These are phyloP conservation scores for Vanessa tameamea DNA, from an alignment of 1,140 invertebrate species.

Conservation along the genomic window DNA sequence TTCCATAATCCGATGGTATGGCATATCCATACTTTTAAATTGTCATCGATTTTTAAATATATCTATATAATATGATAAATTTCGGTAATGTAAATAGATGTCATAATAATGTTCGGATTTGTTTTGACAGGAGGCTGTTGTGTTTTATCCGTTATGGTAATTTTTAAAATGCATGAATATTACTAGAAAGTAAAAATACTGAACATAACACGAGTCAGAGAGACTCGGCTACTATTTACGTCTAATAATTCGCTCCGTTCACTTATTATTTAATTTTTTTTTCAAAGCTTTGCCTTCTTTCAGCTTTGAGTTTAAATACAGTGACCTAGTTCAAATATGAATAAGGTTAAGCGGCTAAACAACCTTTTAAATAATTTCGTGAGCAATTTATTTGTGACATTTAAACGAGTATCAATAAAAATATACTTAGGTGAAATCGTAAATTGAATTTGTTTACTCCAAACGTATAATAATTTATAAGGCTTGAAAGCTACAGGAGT, in stretches of 20 bases:
- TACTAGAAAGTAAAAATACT: background rate
- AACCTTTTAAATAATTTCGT: background rate
- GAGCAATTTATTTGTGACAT: background rate
- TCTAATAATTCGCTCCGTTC: background rate
- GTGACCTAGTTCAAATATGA: constrained; percentile 10
- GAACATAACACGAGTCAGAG: background rate
- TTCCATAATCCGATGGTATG: too few relatives aligned
- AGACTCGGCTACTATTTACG: background rate
- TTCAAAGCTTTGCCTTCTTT: constrained; percentile 7
- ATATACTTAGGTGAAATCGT: background rate
- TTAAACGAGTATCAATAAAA: background rate
- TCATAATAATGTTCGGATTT: too few relatives aligned
- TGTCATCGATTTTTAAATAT: too few relatives aligned
- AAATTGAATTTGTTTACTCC: background rate
- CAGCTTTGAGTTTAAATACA: constrained; percentile 4
- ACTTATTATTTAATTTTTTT: background rate
- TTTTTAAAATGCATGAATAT: background rate
- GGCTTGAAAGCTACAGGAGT: background rate
- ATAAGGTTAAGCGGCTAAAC: background rate
- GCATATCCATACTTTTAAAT: too few relatives aligned
- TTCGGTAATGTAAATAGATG: too few relatives aligned
- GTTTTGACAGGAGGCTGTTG: background rate
- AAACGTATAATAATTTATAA: background rate
- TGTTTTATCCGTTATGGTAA: too few relatives aligned
- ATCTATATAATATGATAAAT: too few relatives aligned